Percentiles rank a stretch among this genome's conserved stretches.
These are phyloP conservation scores for Steinernema khuongi DNA, from an alignment of 1,140 invertebrate species.

Conservation along the genomic window DNA sequence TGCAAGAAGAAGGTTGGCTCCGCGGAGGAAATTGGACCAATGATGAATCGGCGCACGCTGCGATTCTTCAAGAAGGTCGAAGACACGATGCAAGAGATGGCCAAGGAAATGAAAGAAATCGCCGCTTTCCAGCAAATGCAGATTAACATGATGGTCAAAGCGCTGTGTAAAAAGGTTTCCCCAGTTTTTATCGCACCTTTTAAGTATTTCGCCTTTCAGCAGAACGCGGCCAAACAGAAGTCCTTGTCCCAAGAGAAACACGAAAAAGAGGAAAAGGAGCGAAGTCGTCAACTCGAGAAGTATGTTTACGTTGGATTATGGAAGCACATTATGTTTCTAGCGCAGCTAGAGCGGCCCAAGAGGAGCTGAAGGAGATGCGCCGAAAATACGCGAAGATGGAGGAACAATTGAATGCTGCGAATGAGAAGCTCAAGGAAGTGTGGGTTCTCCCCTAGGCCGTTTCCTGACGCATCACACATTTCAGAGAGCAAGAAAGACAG, in stretches of 20 bases:
- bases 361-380: background rate
- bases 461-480: too few relatives aligned
- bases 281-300: background rate
- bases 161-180: background rate
- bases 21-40: background rate
- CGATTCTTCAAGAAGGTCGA: conserved; percentile 4
- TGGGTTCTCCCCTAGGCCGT: background rate
- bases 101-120: background rate
- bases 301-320: background rate
- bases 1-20: background rate
- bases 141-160: background rate
- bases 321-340: background rate
- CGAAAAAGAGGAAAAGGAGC: background rate
- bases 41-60: background rate
- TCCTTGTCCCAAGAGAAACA: background rate
- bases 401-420: background rate
- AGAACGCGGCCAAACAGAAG: background rate
- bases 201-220: background rate
- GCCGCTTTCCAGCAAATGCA: background rate
- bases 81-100: background rate
- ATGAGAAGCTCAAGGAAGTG: background rate
- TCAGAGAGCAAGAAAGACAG: too few relatives aligned
- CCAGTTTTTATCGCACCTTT: background rate
- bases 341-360: background rate
- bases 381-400: background rate